Base-by-base conservation (phyloP, 2,113 vertebrate genomes). In the Elgaria multicarinata region DNA sequence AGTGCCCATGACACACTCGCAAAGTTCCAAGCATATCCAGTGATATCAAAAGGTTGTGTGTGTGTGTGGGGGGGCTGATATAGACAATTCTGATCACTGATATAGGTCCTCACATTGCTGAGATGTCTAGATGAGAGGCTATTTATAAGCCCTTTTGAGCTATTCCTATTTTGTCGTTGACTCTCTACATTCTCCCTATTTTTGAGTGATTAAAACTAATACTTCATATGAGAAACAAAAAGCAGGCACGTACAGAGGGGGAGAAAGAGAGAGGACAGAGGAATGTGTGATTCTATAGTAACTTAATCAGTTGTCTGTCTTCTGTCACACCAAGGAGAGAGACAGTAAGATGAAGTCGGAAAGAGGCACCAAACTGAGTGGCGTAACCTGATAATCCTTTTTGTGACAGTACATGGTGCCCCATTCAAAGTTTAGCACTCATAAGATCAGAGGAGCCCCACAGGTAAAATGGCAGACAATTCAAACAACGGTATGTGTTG, bases 51-150 rank as follows among this genome's bases (percentile, higher is more conserved):
- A 77, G 42, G 39, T 44, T 44, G n/a, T 50, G 46, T 50, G 46
- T 50, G 46, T 50, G 46, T 50, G 46, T 50, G 46, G 46, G 8
- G 50, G 50, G 50, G 50, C 50, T 28, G 66, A 3, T 33, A 10
- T 69, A 69, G 31, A 12, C 67, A 31, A 69, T 69, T 31, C 67
- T 36, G n/a, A 74, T 13, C 16, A 16, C n/a, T 74, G 71, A 20
- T 42, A 76, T 66, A 18, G 42, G 31, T 66, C 50, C 42, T 36
- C 91, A 94, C 89, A 86, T 66, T 93, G 44, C 86, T 93, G 81
- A 88, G 85, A 87, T 0, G 89, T 92, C 93, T 95, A 95, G 95
- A 95, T 93, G 88, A 94, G 90, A 88, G 92, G 91, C 88, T 94
- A 90, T 87, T 95, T 93, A 94, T 92, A 80, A 90, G 76, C 69